These are phyloP conservation scores for Prosapia bicincta DNA, from an alignment of 2,888 invertebrate genomes.

Conservation along the genomic window DNA sequence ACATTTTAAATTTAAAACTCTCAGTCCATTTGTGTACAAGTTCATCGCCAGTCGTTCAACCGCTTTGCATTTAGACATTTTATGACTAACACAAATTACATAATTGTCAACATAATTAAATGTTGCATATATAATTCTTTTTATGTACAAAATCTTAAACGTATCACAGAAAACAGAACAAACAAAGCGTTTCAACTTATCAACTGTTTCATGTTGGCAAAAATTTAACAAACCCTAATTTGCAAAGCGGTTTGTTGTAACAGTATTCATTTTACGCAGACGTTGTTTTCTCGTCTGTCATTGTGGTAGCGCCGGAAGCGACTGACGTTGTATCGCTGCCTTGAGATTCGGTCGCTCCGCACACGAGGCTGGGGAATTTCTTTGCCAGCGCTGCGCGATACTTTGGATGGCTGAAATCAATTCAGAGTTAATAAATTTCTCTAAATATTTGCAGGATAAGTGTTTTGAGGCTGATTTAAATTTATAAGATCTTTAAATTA, in stretches of 20 bases:
- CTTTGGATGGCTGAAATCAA: conserved; percentile 65
- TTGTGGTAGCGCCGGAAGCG: conserved; percentile 64
- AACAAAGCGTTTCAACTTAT: neutral
- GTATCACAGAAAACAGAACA: neutral
- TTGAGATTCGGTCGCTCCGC: conserved; percentile 48
- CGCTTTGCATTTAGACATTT: neutral
- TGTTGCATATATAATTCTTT: neutral
- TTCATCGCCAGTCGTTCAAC: neutral
- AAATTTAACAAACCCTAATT: neutral
- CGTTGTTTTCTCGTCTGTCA: conserved; percentile 61
- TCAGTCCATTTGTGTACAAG: neutral
- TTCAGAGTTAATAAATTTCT: too few species aligned
- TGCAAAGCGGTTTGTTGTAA: neutral
- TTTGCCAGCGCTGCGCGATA: conserved; percentile 72
- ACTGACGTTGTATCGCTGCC: conserved; percentile 58
- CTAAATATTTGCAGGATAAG: too few species aligned
- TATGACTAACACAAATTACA: too few species aligned
- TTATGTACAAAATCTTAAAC: neutral
- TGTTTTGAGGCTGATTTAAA: too few species aligned
- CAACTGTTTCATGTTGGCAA: too few species aligned
- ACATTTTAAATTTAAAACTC: neutral
- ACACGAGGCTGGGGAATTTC: conserved; percentile 73
- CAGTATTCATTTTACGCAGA: conserved; percentile 51
- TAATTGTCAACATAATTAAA: neutral
- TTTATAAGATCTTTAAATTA: too few species aligned